phyloP scores from a whole-genome alignment of 2,113 vertebrate genomes.

The Indicator maculatus region DNA sequence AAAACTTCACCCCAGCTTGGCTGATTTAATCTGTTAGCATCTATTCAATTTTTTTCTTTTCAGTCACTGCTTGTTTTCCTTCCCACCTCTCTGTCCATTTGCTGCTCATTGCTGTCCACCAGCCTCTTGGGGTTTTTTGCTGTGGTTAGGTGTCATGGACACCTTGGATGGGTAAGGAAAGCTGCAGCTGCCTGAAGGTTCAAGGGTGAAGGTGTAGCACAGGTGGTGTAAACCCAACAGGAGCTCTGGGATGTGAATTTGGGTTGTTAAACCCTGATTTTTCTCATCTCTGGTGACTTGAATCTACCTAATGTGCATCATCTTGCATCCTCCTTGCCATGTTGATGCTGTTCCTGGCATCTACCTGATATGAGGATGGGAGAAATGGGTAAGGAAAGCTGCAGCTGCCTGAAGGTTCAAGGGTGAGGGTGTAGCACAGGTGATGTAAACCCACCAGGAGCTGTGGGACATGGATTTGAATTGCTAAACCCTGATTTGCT shows the following conservation, averaged over 20 bases:
- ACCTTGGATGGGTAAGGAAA: background rate
- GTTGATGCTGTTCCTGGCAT: no score
- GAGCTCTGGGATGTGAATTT: background rate
- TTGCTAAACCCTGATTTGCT: no score
- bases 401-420: no score
- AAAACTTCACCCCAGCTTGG: conserved; percentile 37
- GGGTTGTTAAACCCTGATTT: background rate
- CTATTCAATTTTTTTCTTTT: background rate
- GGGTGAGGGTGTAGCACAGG: no score
- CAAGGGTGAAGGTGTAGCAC: background rate
- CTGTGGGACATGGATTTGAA: no score
- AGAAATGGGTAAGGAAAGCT: no score
- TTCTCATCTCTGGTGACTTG: background rate
- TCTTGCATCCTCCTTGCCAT: background rate
- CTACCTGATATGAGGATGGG: no score
- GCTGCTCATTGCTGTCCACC: background rate
- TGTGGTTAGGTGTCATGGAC: accelerated
- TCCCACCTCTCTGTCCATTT: background rate
- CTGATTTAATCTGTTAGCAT: conserved; percentile 59
- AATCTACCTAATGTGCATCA: no score
- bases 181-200: background rate
- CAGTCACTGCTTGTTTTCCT: background rate
- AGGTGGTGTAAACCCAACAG: background rate
- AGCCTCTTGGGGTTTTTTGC: background rate
- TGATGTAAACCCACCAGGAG: no score